Percentiles rank a stretch among this genome's conserved stretches.
Conservation (phyloP, 2,888 invertebrate species). For the Ferrisia virgata region DNA sequence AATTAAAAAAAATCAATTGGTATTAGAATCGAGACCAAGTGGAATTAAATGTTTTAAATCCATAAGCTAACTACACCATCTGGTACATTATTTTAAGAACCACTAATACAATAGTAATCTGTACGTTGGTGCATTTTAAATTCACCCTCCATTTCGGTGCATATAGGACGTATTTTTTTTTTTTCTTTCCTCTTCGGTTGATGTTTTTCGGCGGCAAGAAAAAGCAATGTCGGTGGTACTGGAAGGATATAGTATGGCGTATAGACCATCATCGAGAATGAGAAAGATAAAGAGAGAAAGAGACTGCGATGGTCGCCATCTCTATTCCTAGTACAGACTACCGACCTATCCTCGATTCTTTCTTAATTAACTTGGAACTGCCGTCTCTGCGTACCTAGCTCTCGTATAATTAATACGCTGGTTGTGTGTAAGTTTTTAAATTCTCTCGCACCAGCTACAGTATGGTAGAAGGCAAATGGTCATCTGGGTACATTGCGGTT, state of each 20-base stretch:
- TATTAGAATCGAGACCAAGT: no score
- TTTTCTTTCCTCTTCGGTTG: background rate
- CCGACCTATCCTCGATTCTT: background rate
- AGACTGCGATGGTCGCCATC: constrained; percentile 31
- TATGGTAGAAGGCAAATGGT: background rate
- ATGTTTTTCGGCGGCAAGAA: background rate
- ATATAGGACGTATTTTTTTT: background rate
- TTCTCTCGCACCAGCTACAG: background rate
- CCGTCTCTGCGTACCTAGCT: constrained; percentile 15
- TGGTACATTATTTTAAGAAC: background rate
- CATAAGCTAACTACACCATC: no score
- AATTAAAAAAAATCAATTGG: no score
- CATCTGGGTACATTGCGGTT: background rate
- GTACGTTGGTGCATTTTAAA: constrained; percentile 15
- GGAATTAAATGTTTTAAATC: no score
- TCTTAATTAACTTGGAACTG: constrained; percentile 41
- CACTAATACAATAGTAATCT: background rate
- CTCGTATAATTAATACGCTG: constrained; percentile 35
- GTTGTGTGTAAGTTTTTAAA: background rate
- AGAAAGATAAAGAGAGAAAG: background rate
- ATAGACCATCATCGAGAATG: no score
- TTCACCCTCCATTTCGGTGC: constrained; percentile 36
- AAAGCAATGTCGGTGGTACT: no score
- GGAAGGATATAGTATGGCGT: background rate
- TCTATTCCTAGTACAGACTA: background rate